Base-by-base conservation (phyloP, 2,888 invertebrate genomes). In the Drosophila histrio region DNA sequence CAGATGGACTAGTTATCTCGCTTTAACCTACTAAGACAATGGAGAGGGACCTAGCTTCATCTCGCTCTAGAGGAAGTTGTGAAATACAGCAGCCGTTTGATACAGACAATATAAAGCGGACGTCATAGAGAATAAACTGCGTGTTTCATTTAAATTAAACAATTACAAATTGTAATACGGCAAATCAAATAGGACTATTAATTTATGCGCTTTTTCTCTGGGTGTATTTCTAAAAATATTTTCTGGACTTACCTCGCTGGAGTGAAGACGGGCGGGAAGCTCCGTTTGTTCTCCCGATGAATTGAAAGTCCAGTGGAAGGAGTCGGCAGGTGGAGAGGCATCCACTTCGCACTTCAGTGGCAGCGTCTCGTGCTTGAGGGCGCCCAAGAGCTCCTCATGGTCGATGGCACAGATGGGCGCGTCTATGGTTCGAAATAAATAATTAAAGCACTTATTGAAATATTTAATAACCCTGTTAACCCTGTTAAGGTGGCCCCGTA, bases 261-360 rank as follows among this genome's bases (percentile, higher is more conserved):
- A 92, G 78, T 92, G 93, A 52, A 92, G 79, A 86, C 94, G 94
- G 54, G 95, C 94, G 61, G 96, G 94, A 79, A 96, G 93, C 91
- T 96, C 96, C 49, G 95, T 95, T 92, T 96, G 95, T 89, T 96
- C 96, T 15, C 97, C 97, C 65, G 96, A 96, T 91, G 96, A 96
- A 93, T 97, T 97, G 93, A 97, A 97, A 77, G 97, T 97, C 97
- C 97, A 97, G 89, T 96, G 96, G 92, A 97, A 97, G 88, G 95
- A 94, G 86, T 95, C 94, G 60, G 96, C 94, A 7, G 96, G 94
- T n/a, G 97, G 97, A 90, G 97, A 97, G 79, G 97, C 96, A 89
- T 97, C 96, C 74, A 97, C 97, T 74, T 96, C 95, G 91, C 97
- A 97, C 90, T 95, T 95, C 75, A 97, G 92, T 58, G 95, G 94